These are phyloP conservation scores for Polyodon spathula DNA, from an alignment of 2,113 vertebrate genomes.

Conservation along the genomic window DNA sequence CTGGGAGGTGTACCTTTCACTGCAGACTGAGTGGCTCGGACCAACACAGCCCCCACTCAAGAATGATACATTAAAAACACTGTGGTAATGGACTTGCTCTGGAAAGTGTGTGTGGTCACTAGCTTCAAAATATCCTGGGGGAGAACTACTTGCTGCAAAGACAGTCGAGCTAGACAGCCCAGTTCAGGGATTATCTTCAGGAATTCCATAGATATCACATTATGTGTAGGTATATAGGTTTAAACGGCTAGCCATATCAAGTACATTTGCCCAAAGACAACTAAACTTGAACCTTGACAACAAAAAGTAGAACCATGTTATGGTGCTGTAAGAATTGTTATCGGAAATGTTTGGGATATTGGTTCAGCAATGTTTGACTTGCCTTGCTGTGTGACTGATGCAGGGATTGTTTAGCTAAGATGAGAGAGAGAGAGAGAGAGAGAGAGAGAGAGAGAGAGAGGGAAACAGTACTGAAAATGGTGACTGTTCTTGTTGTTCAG, in stretches of 20 bases:
- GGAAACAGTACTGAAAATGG: no score
- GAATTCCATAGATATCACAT: slow-evolving; percentile 29
- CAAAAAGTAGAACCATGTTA: neutral
- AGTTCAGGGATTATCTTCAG: slow-evolving; percentile 36
- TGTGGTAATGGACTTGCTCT: slow-evolving; percentile 8
- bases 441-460: no score
- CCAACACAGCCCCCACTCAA: neutral
- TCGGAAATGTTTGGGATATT: no score
- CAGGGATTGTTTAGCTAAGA: no score
- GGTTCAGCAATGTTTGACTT: no score
- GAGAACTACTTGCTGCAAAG: slow-evolving; percentile 38
- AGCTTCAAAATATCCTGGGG: slow-evolving; percentile 14
- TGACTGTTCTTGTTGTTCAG: no score
- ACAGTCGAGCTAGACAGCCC: slow-evolving; percentile 49
- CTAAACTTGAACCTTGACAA: neutral
- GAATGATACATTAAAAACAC: slow-evolving; percentile 18
- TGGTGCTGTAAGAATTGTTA: no score
- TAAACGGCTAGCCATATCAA: neutral
- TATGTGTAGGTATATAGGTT: neutral
- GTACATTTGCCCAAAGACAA: neutral
- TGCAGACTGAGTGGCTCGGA: slow-evolving; percentile 5
- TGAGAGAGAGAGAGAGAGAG: no score
- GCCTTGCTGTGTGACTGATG: no score
- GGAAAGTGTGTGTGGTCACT: slow-evolving; percentile 45
- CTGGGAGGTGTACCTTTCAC: slow-evolving; percentile 13